These are phyloP conservation scores for Phacellophora camtschatica DNA, from an alignment of 30 jellyfish, hydroid and myxozoan genomes.

Conservation along the genomic window DNA sequence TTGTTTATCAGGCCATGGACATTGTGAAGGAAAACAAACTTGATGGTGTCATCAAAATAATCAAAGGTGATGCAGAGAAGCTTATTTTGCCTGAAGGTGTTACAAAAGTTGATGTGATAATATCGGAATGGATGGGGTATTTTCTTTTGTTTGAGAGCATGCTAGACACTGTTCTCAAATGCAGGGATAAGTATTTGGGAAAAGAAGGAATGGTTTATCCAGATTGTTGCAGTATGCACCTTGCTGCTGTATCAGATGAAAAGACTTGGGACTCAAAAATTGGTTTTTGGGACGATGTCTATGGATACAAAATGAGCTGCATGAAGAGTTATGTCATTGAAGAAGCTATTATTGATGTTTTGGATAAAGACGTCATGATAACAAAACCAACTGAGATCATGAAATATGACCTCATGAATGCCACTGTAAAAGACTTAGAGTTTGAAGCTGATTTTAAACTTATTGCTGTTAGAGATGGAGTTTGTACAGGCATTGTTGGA, in stretches of 20 bases:
- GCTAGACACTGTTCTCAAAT: constrained; percentile 79
- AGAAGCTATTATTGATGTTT: constrained; percentile 80
- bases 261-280: constrained; percentile 57
- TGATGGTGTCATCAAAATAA: constrained; percentile 56
- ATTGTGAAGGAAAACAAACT: constrained; percentile 82
- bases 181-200: constrained; percentile 75
- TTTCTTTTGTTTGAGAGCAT: constrained; percentile 92
- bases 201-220: constrained; percentile 76
- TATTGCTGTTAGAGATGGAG: constrained; percentile 20
- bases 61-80: constrained; percentile 81
- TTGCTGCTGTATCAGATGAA: constrained; percentile 74
- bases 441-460: constrained; percentile 59
- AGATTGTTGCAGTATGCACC: constrained; percentile 60
- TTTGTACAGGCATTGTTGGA: constrained; percentile 80
- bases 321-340: constrained; percentile 72
- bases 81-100: constrained; percentile 26
- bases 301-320: constrained; percentile 85
- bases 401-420: constrained; percentile 64
- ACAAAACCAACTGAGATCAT: constrained; percentile 61
- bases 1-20: constrained; percentile 95
- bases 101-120: constrained; percentile 78
- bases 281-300: constrained; percentile 88
- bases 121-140: constrained; percentile 99
- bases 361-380: constrained; percentile 18
- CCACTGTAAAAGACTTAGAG: constrained; percentile 47